Evolutionary conservation across 2,797 vertebrate species (phyloP).

Genomic region (Ficedula albicollis): DNA sequence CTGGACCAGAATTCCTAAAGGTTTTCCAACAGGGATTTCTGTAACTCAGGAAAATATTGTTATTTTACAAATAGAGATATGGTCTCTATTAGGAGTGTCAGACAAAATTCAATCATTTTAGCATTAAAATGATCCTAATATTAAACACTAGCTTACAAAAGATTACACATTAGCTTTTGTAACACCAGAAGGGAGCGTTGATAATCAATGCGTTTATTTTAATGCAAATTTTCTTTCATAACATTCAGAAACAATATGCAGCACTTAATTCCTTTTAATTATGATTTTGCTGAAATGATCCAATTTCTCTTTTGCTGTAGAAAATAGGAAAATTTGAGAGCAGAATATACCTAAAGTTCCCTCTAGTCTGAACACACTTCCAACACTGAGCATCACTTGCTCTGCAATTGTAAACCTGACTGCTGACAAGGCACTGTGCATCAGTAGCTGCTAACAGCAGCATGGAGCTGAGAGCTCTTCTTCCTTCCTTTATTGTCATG

Average conservation of each 20-base stretch:
- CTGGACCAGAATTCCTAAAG: background rate
- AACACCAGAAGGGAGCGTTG: background rate
- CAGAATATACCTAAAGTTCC: background rate
- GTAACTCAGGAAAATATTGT: background rate
- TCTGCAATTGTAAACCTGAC: background rate
- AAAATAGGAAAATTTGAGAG: background rate
- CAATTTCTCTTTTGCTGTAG: background rate
- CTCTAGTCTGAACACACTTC: background rate
- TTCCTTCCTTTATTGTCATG: background rate
- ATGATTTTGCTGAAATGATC: background rate
- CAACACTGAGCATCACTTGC: background rate
- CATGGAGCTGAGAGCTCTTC: background rate
- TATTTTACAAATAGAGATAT: background rate
- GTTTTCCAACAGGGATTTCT: background rate
- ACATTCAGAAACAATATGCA: background rate
- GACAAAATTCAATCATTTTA: background rate
- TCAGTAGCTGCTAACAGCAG: background rate
- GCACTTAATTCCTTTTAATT: background rate
- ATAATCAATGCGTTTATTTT: background rate
- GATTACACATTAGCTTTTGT: background rate
- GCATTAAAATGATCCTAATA: background rate
- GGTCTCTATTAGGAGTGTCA: background rate
- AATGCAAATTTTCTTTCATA: background rate
- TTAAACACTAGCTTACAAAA: background rate
- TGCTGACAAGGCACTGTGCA: background rate